These are phyloP conservation scores for Sardina pilchardus DNA, from an alignment of 2,113 vertebrate species.

Conservation along the genomic window DNA sequence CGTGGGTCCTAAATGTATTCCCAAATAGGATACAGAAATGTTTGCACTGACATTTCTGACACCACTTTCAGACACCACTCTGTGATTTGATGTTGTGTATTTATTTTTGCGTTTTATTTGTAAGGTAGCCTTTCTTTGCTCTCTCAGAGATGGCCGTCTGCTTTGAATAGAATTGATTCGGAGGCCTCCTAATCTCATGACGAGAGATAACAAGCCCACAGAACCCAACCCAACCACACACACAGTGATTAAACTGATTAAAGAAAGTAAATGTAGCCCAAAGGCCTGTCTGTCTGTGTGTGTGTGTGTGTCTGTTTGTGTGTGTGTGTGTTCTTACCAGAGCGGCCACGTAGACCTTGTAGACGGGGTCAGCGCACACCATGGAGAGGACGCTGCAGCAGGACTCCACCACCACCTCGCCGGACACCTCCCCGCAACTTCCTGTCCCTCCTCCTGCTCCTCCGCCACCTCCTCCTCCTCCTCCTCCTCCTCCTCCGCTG, in stretches of 20 bases:
- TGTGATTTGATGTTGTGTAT: too few relatives aligned
- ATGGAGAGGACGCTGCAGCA: constrained; percentile 86
- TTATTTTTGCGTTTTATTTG: too few relatives aligned
- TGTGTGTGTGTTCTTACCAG: constrained; percentile 74
- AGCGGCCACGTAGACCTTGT: constrained; percentile 92
- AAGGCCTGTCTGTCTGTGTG: background rate
- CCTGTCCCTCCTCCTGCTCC: constrained; percentile 51
- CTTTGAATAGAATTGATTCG: background rate
- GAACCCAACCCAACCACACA: background rate
- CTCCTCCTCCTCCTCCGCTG: constrained; percentile 54
- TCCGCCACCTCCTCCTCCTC: constrained; percentile 53
- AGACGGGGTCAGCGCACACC: constrained; percentile 90
- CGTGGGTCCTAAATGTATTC: too few relatives aligned
- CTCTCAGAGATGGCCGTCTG: background rate
- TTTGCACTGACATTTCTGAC: too few relatives aligned
- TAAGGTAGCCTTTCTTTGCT: too few relatives aligned
- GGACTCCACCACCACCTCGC: constrained; percentile 83
- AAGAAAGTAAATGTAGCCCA: background rate
- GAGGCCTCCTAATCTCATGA: too few relatives aligned
- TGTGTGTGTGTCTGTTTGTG: too few relatives aligned
- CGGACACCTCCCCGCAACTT: constrained; percentile 73
- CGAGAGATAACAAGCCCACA: too few relatives aligned
- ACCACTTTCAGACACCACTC: too few relatives aligned
- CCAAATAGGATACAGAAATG: too few relatives aligned
- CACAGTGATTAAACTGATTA: background rate